phyloP scores from a whole-genome alignment of 2,888 invertebrate genomes.

The Hypselothyrea guttata region DNA sequence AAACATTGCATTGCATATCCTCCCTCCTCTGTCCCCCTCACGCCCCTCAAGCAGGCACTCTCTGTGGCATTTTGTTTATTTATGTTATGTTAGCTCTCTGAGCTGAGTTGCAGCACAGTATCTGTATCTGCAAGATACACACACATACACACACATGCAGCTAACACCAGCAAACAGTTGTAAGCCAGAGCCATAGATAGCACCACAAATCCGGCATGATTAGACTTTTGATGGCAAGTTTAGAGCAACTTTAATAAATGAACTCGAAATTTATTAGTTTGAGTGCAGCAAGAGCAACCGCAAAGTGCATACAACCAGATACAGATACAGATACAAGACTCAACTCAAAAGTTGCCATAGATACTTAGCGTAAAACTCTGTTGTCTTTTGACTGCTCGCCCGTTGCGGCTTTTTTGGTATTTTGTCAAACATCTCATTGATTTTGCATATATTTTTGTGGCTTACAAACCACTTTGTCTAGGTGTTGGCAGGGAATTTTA shows the following conservation, averaged over 20 bases:
- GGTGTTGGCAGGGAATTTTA: conserved; percentile 44
- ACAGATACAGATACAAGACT: conserved; percentile 5
- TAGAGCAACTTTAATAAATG: conserved; percentile 64
- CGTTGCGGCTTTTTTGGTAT: conserved; percentile 20
- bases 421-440: conserved; percentile 49
- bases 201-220: conserved; percentile 66
- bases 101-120: too few relatives aligned
- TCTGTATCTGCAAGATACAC: conserved; percentile 51
- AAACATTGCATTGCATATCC: conserved; percentile 28
- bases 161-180: conserved; percentile 39
- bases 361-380: conserved; percentile 30
- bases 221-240: conserved; percentile 65
- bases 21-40: not conserved
- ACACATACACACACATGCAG: conserved; percentile 13
- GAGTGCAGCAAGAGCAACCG: conserved; percentile 35
- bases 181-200: conserved; percentile 48
- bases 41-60: conserved; percentile 49
- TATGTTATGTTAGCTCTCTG: conserved; percentile 58
- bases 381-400: conserved; percentile 22
- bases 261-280: conserved; percentile 63
- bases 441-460: conserved; percentile 52
- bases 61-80: conserved; percentile 64
- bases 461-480: conserved; percentile 7
- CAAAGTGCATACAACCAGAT: conserved; percentile 44
- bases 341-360: not conserved